Evolutionary conservation across 2,113 vertebrate genomes (phyloP).

Genomic region (Cottus gobio): DNA sequence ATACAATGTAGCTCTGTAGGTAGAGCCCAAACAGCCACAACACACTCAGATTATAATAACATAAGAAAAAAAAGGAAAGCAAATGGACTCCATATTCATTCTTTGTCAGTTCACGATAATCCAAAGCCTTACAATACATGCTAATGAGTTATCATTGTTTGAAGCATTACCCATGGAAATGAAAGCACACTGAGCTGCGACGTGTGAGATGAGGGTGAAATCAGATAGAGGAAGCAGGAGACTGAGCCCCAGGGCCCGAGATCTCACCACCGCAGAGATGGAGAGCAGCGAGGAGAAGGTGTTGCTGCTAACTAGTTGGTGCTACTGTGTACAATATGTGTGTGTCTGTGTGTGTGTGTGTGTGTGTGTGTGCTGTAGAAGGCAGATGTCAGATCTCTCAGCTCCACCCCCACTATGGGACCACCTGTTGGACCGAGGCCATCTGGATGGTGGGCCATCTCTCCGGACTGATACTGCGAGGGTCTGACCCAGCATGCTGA

Average conservation of each 20-base stretch:
- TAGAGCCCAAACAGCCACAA: constrained; percentile 43
- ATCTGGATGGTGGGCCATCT: constrained; percentile 74
- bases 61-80: constrained; percentile 36
- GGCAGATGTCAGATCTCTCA: constrained; percentile 84
- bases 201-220: constrained; percentile 71
- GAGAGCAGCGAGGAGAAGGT: constrained; percentile 50
- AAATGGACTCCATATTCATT: constrained; percentile 45
- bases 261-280: constrained; percentile 52
- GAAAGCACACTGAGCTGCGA: constrained; percentile 59
- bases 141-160: constrained; percentile 69
- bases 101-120: constrained; percentile 33
- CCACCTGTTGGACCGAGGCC: constrained; percentile 84
- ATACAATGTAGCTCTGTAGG: constrained; percentile 13
- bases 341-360: not conserved
- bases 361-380: constrained; percentile 52
- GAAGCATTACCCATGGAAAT: constrained; percentile 56
- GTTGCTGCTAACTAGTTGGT: constrained; percentile 49
- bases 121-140: constrained; percentile 58
- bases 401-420: constrained; percentile 56
- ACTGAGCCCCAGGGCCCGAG: constrained; percentile 41
- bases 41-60: constrained; percentile 47
- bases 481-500: constrained; percentile 66
- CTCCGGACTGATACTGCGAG: constrained; percentile 33
- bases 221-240: constrained; percentile 64
- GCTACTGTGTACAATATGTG: constrained; percentile 3